phyloP scores from a whole-genome alignment of 2,888 invertebrate genomes.

The Elmis aenea region DNA sequence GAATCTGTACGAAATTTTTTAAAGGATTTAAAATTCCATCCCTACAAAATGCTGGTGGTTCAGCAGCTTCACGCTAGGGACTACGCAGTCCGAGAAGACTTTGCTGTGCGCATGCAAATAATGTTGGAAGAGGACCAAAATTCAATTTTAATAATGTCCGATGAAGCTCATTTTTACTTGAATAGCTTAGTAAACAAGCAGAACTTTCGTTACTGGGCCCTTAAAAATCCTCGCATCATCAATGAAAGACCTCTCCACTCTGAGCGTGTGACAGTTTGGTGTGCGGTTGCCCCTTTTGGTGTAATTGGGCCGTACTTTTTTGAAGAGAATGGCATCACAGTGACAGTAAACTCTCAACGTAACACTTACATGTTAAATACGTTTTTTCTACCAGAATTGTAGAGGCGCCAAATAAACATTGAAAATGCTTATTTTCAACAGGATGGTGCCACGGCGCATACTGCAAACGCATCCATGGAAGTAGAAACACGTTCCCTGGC shows the following conservation, averaged over 20 bases:
- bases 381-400: not conserved
- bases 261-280: constrained; percentile 12
- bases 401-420: not conserved
- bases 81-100: not conserved
- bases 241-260: constrained; percentile 15
- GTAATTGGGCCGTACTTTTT: constrained; percentile 2
- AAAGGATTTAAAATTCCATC: constrained; percentile 1
- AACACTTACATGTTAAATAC: not conserved
- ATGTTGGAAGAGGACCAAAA: not conserved
- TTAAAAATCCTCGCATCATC: constrained; percentile 10
- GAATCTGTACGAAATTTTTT: too few relatives aligned
- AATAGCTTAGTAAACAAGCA: constrained; percentile 13
- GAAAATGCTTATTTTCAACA: not conserved
- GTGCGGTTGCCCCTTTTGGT: constrained; percentile 7
- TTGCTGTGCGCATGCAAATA: not conserved
- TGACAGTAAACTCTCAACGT: not conserved
- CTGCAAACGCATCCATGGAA: not conserved
- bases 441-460: not conserved
- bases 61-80: not conserved
- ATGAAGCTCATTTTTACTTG: constrained; percentile 14
- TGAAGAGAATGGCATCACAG: not conserved
- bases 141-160: constrained; percentile 7
- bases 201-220: constrained; percentile 19
- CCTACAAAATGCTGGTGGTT: not conserved
- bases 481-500: not conserved